Base-by-base conservation (phyloP, 1,140 invertebrate species). In the Drosophila sturtevanti region DNA sequence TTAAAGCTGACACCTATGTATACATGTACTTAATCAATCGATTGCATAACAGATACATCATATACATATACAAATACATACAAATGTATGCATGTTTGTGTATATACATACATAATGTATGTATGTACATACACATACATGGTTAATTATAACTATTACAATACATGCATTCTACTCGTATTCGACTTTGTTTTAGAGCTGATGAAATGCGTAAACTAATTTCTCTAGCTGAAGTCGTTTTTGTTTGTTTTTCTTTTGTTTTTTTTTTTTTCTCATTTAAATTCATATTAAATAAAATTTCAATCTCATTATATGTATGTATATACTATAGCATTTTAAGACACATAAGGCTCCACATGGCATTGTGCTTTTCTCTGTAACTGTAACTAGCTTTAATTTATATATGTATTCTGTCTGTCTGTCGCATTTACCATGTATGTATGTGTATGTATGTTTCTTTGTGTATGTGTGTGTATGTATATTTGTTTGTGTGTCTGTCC, bases 331-430 rank as follows among this genome's bases (percentile, higher is more conserved):
- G 41, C 41, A 72, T 82, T 89, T 91, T 91, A 91, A 91, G 89
- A 91, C 89, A 91, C 89, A 89, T 89, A 80, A 91, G 89, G 89
- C 89, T 90, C 79, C 74, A 89, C 87, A 82, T 91, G 84, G 89
- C 89, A 78, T 86, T 89, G 81, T 80, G 79, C 80, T 87, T 58
- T 62, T 74, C 58, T 54, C 68, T 58, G 61, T 73, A 60, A 18
- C 56, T 41, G 44, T 34, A 48, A 48, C 41, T 48, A 21, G 41
- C 41, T 67, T 61, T 67, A 55, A 31, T 31, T 31, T 31, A 31
- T 44, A 9, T 21, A 16, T 44, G 16, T 48, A 0, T 48, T 24
- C 22, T 66, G 61, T 67, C 51, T 67, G 51, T 71, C 27, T 67
- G 63, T 82, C 27, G 27, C 27, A 31, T 31, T 31, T 31, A 31